Percentiles rank a stretch among this genome's conserved stretches.
Conservation (phyloP, 2,113 vertebrate species). For the Rhadina sibilatrix region DNA sequence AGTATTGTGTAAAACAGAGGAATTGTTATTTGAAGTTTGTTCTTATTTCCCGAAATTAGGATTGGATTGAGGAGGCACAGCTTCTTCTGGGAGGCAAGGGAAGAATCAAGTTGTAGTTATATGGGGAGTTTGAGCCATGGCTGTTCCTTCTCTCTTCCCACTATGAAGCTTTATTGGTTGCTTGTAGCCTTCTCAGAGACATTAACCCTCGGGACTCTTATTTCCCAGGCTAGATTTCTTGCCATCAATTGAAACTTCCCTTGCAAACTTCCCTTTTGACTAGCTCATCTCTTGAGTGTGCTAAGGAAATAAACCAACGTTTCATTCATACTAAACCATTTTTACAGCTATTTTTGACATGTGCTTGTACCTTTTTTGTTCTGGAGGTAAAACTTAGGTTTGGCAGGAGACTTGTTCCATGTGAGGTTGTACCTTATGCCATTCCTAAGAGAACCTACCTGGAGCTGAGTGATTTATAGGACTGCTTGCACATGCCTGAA, state of each 20-base stretch:
- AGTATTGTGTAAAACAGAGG: neutral
- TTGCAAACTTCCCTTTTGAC: accelerated
- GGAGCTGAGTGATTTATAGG: neutral
- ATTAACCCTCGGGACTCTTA: neutral
- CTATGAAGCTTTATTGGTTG: neutral
- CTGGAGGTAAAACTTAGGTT: neutral
- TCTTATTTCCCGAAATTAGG: neutral
- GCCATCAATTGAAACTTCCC: neutral
- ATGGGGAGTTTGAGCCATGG: neutral
- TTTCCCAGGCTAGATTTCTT: neutral
- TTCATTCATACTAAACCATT: neutral
- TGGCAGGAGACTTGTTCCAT: neutral
- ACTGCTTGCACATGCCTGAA: neutral
- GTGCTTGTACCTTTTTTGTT: neutral
- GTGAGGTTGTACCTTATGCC: neutral
- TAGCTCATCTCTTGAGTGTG: neutral
- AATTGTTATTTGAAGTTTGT: neutral
- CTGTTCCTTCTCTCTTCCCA: neutral
- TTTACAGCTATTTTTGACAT: neutral
- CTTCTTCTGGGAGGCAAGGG: neutral
- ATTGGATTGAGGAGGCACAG: neutral
- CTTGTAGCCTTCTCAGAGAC: neutral
- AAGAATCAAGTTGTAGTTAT: neutral
- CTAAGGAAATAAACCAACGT: neutral
- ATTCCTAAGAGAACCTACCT: neutral